These are phyloP conservation scores for Hypomecis atomaria DNA, from an alignment of 2,888 invertebrate genomes.

Conservation along the genomic window DNA sequence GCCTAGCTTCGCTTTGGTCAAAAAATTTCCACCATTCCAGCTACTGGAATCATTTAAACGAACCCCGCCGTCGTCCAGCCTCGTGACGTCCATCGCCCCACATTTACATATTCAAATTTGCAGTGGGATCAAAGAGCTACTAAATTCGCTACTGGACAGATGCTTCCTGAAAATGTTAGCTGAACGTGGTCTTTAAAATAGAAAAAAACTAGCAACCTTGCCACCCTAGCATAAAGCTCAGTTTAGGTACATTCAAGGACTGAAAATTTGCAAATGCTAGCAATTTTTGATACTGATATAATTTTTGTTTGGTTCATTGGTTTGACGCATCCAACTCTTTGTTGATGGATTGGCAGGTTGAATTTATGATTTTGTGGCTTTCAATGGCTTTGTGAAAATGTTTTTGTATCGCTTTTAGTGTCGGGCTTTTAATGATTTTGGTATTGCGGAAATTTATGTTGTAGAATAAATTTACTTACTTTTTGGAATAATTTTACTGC, in stretches of 20 bases:
- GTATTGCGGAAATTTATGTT: too few relatives aligned
- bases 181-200: slow-evolving; percentile 28
- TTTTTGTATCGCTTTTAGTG: background rate
- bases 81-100: slow-evolving; percentile 37
- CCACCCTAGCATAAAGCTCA: slow-evolving; percentile 1
- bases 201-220: slow-evolving; percentile 9
- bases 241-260: background rate
- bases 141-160: slow-evolving; percentile 46
- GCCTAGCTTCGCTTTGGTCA: too few relatives aligned
- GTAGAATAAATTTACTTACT: too few relatives aligned
- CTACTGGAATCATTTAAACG: slow-evolving; percentile 15
- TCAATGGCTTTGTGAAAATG: background rate
- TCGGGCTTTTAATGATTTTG: too few relatives aligned
- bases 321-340: slow-evolving; percentile 24
- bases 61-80: slow-evolving; percentile 11
- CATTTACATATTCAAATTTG: slow-evolving; percentile 71
- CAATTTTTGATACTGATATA: slow-evolving; percentile 23
- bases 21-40: background rate
- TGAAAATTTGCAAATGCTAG: slow-evolving; percentile 17
- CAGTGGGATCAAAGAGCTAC: slow-evolving; percentile 62
- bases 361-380: slow-evolving; percentile 18
- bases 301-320: slow-evolving; percentile 28
- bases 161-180: slow-evolving; percentile 38
- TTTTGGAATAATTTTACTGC: too few relatives aligned
- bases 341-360: slow-evolving; percentile 15